These are phyloP conservation scores for Actinernus sp. DNA, from an alignment of 92 coral and sea anemone genomes.

Conservation along the genomic window DNA sequence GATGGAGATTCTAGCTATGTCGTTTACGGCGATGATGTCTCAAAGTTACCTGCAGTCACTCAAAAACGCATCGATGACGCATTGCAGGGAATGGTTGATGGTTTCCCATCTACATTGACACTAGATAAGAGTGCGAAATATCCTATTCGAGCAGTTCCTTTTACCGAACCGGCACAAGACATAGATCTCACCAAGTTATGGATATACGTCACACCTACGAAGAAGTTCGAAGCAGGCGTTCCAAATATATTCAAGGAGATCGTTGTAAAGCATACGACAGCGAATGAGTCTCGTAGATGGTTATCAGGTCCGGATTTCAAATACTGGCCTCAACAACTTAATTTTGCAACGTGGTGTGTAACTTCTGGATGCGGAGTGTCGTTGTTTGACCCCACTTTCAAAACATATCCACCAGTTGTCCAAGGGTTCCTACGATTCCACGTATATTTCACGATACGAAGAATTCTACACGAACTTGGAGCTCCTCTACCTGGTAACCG, in stretches of 20 bases:
- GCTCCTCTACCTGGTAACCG: slow-evolving; percentile 11
- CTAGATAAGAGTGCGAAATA: too few relatives aligned
- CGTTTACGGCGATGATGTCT: too few relatives aligned
- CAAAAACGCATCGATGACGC: too few relatives aligned
- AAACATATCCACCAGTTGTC: background rate
- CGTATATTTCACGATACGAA: slow-evolving; percentile 18
- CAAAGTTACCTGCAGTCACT: too few relatives aligned
- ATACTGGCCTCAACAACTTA: slow-evolving; percentile 54
- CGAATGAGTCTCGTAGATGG: slow-evolving; percentile 12
- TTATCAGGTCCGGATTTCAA: slow-evolving; percentile 23
- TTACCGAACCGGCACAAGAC: too few relatives aligned
- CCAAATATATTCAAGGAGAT: slow-evolving; percentile 16
- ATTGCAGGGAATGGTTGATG: too few relatives aligned
- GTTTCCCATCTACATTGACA: too few relatives aligned
- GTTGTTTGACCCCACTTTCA: background rate
- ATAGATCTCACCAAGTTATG: too few relatives aligned
- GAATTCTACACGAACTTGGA: slow-evolving; percentile 19
- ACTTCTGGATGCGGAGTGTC: slow-evolving; percentile 36
- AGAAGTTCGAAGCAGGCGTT: too few relatives aligned
- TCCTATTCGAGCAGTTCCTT: too few relatives aligned
- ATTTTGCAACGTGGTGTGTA: slow-evolving; percentile 40
- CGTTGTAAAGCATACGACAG: background rate
- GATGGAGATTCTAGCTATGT: too few relatives aligned
- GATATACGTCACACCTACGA: too few relatives aligned
- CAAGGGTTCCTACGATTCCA: slow-evolving; percentile 19